A percentile compares a stretch with the other conserved stretches of the same genome.
phyloP scores from a whole-genome alignment of 2,113 vertebrate genomes.

The Tragulus kanchil region DNA sequence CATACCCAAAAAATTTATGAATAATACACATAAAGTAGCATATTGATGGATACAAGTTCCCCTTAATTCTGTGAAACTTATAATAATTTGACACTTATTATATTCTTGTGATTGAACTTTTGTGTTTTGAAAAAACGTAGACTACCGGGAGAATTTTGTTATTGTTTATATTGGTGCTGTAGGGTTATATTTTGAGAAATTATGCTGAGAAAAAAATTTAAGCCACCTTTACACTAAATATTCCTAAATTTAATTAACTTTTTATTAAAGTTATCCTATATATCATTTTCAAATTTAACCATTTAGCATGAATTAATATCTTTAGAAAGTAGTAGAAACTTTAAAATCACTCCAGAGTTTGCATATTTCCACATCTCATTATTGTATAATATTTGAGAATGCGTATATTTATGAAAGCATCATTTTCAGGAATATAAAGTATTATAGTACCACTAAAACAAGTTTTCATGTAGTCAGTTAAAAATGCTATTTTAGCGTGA shows the following conservation, averaged over 20 bases:
- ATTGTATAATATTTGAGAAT: slow-evolving; percentile 13
- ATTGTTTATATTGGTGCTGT: neutral
- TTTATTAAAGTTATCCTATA: neutral
- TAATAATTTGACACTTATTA: neutral
- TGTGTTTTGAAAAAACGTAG: slow-evolving; percentile 37
- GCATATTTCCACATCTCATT: slow-evolving; percentile 36
- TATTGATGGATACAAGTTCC: neutral
- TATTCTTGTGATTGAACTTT: neutral
- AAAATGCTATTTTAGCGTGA: slow-evolving; percentile 43
- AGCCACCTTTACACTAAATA: neutral
- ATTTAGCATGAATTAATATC: neutral
- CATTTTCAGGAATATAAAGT: slow-evolving; percentile 6
- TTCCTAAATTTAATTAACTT: neutral
- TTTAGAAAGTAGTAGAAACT: slow-evolving; percentile 46
- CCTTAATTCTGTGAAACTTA: slow-evolving; percentile 2
- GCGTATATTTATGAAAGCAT: neutral
- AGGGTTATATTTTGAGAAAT: slow-evolving; percentile 43
- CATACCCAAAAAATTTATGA: neutral
- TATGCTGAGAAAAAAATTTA: neutral
- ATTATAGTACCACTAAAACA: neutral
- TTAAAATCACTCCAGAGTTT: slow-evolving; percentile 17
- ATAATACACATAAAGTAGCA: neutral
- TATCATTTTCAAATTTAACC: slow-evolving; percentile 40
- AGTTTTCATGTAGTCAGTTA: neutral
- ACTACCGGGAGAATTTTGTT: neutral